These are phyloP conservation scores for Sphenodon punctatus DNA, from an alignment of 2,797 vertebrate genomes.

Conservation along the genomic window DNA sequence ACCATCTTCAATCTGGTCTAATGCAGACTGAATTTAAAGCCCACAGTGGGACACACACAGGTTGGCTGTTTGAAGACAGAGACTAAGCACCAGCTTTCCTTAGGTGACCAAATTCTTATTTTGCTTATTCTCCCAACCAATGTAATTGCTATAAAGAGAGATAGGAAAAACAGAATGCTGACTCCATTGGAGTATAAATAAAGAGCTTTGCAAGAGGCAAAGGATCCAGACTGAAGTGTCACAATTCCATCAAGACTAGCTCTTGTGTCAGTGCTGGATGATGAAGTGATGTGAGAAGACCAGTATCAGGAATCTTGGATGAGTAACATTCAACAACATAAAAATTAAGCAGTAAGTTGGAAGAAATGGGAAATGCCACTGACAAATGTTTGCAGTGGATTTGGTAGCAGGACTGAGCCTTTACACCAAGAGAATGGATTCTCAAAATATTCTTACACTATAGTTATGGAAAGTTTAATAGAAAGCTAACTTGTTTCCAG, in stretches of 20 bases:
- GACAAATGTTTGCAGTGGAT: neutral
- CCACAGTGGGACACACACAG: too few species aligned
- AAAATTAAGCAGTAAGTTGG: neutral
- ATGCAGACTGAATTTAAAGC: neutral
- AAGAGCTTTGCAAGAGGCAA: neutral
- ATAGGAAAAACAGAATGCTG: neutral
- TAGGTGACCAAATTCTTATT: neutral
- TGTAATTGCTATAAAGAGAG: neutral
- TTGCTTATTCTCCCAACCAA: neutral
- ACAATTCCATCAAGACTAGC: too few species aligned
- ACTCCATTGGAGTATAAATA: neutral
- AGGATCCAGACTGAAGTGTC: neutral
- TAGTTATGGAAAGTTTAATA: neutral
- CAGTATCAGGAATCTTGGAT: too few species aligned
- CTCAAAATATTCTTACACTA: neutral
- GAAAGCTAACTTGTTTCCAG: neutral
- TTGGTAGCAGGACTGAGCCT: neutral
- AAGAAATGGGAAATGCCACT: neutral
- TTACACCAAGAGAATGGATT: neutral
- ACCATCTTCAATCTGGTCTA: neutral
- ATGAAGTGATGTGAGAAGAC: neutral
- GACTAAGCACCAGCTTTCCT: neutral
- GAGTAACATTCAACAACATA: neutral
- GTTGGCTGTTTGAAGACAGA: neutral
- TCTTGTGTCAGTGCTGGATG: accelerated